These are phyloP conservation scores for Sylvia atricapilla DNA, from an alignment of 2,113 vertebrate genomes.

Conservation along the genomic window DNA sequence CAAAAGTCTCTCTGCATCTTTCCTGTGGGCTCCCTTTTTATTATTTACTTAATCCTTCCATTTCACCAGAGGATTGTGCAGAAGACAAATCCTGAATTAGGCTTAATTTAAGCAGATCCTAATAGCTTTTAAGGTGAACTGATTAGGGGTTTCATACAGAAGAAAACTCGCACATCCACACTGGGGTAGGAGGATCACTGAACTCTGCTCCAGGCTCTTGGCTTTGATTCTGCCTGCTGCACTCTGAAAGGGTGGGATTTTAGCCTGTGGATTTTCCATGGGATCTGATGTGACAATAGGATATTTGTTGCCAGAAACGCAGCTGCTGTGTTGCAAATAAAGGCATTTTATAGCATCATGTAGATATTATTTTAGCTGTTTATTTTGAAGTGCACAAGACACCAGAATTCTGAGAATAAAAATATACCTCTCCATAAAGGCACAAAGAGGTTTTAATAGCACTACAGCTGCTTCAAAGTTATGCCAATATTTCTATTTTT, in stretches of 20 bases:
- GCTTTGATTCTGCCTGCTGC: not conserved
- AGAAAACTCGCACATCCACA: not conserved
- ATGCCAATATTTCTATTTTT: not conserved
- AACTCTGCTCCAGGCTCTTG: not conserved
- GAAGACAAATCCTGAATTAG: not conserved
- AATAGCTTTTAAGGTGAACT: not conserved
- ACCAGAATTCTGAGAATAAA: not conserved
- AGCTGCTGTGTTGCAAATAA: slow-evolving; percentile 26
- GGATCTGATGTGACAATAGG: not conserved
- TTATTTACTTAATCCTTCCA: not conserved
- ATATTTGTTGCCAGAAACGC: not conserved
- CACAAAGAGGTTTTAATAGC: not conserved
- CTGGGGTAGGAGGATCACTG: not conserved
- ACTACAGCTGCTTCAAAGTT: not conserved
- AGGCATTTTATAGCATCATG: not conserved
- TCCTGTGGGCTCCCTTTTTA: not conserved
- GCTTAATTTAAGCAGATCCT: not conserved
- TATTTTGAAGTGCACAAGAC: not conserved
- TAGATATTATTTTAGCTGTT: not conserved
- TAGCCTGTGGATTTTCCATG: not conserved
- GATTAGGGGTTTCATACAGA: not conserved
- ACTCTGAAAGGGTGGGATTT: not conserved
- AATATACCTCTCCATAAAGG: not conserved
- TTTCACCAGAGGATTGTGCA: not conserved
- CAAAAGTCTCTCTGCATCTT: not conserved